Base-by-base conservation (phyloP, 2,888 invertebrate genomes). In the Quadriops clusia region DNA sequence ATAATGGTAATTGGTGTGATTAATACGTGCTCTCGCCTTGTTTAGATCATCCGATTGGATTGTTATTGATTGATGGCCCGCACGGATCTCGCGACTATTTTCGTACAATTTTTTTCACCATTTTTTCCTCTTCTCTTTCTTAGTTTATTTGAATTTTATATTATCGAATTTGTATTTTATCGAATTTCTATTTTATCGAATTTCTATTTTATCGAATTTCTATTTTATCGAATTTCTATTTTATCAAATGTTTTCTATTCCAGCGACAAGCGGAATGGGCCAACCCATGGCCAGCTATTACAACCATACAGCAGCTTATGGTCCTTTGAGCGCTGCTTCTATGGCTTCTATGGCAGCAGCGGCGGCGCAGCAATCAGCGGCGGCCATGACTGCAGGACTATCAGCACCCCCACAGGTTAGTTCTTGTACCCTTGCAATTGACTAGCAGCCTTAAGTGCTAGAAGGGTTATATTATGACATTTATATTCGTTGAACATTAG, bases 331-430 rank as follows among this genome's bases (percentile, higher is more conserved):
- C 23, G 77, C 78, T 41, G 77, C 78, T 42, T 76, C 77, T 54
- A 69, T 70, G 67, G 71, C 72, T 16, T n/a, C n/a, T n/a, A n/a
- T n/a, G n/a, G 78, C 78, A n/a, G 77, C 75, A 1, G 77, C 77
- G 1, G 78, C 77, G 1, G 77, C 77, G 1, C 77, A 77, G 2
- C 76, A 78, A 50, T 76, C 78, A 48, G 74, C 73, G 26, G 76
- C 77, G 22, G 77, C 77, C 14, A 75, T 79, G 60, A 74, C 74
- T 17, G 77, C 76, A 3, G 75, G 77, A n/a, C 64, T 79, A 23
- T 60, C 62, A 28, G 69, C 72, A 33, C 74, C 78, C 35, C 69
- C 71, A 45, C 79, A 79, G 74, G 79, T 79, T 62, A n/a, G n/a
- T n/a, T n/a, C n/a, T n/a, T n/a, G n/a, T n/a, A n/a, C n/a, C n/a